A percentile compares a stretch with the other conserved stretches of the same genome.
Conservation (phyloP, 2,113 vertebrate species). For the Mungos mungo region DNA sequence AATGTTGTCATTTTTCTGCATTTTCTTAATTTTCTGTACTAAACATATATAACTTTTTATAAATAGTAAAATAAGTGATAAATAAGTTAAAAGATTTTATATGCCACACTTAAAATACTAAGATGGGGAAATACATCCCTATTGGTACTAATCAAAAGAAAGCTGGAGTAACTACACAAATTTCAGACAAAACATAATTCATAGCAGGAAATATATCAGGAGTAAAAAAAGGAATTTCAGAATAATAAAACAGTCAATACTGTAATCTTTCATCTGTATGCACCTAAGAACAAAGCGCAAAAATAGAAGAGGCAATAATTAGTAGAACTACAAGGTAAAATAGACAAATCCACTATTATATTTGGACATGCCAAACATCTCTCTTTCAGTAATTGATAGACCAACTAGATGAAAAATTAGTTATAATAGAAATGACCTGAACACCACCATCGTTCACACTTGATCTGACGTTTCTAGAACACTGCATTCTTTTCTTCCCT, state of each 20-base stretch:
- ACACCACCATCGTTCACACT: background rate
- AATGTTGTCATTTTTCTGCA: background rate
- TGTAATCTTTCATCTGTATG: background rate
- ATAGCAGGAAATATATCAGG: background rate
- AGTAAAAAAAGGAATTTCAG: background rate
- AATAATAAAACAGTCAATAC: background rate
- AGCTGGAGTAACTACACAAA: background rate
- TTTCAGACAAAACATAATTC: constrained; percentile 7
- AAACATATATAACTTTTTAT: background rate
- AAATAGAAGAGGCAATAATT: background rate
- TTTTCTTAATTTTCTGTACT: background rate
- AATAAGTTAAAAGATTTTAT: background rate
- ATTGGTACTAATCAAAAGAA: background rate
- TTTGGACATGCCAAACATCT: background rate
- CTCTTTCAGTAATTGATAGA: background rate
- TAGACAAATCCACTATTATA: background rate
- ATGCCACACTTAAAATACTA: background rate
- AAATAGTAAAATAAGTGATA: background rate
- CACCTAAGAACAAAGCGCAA: background rate
- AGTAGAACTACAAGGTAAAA: background rate
- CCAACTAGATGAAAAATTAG: background rate
- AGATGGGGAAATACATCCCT: background rate
- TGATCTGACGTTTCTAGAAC: background rate
- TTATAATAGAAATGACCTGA: constrained; percentile 15
- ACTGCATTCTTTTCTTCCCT: too few relatives aligned